A percentile compares a stretch with the other conserved stretches of the same genome.
Conservation (phyloP, 2,888 invertebrate species). For the Drosophila bunnanda region DNA sequence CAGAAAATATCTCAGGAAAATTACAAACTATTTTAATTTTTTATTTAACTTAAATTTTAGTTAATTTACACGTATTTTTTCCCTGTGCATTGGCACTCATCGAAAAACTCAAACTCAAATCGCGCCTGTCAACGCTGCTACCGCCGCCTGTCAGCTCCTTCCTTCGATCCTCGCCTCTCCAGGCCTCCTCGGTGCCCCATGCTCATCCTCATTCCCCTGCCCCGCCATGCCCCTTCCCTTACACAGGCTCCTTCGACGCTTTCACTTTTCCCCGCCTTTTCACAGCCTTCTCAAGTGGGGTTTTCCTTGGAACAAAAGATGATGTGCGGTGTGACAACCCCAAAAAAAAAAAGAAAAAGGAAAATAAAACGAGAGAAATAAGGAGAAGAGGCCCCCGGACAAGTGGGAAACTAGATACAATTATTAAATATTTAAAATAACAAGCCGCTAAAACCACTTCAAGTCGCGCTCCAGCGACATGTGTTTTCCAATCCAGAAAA, state of each 20-base stretch:
- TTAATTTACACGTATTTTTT: background rate
- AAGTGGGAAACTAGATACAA: constrained; percentile 76
- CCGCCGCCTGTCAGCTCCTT: constrained; percentile 53
- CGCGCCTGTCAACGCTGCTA: constrained; percentile 61
- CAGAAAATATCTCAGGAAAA: background rate
- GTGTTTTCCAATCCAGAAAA: constrained; percentile 5
- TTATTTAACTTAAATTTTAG: background rate
- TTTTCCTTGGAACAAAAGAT: constrained; percentile 65
- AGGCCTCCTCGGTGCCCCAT: background rate
- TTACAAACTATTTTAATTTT: background rate
- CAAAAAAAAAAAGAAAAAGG: constrained; percentile 5
- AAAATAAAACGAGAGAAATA: constrained; percentile 1
- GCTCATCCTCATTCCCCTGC: constrained; percentile 3
- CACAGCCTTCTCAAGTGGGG: constrained; percentile 67
- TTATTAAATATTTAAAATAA: constrained; percentile 79
- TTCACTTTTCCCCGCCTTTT: constrained; percentile 67
- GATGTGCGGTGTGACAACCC: constrained; percentile 48
- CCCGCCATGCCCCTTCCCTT: background rate
- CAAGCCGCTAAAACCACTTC: constrained; percentile 59
- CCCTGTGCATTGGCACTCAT: constrained; percentile 2
- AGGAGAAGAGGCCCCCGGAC: constrained; percentile 24
- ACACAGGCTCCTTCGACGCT: constrained; percentile 41
- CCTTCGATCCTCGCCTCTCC: constrained; percentile 19
- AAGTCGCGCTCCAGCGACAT: constrained; percentile 71
- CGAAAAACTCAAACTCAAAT: constrained; percentile 17